These are phyloP conservation scores for Ceratosolen solmsi DNA, from an alignment of 1,140 invertebrate genomes.

Conservation along the genomic window DNA sequence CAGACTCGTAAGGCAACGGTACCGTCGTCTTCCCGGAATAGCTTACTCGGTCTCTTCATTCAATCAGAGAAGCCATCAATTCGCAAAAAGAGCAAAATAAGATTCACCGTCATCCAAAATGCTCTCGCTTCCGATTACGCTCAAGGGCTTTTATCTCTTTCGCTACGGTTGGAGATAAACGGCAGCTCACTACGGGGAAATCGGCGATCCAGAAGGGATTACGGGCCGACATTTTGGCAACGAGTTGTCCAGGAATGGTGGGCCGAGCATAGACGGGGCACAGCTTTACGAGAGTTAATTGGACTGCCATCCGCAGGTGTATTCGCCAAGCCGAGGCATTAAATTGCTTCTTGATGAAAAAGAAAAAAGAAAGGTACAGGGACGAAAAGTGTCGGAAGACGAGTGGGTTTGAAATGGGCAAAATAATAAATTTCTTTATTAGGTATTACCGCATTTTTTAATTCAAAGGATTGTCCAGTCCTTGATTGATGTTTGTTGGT, in stretches of 20 bases:
- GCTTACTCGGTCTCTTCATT: background rate
- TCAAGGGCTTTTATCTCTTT: conserved; percentile 27
- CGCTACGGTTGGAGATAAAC: conserved; percentile 10
- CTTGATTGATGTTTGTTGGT: too few species aligned
- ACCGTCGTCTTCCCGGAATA: background rate
- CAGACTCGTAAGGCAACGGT: too few species aligned
- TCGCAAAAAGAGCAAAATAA: background rate
- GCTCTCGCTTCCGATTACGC: conserved; percentile 16
- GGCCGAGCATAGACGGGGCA: background rate
- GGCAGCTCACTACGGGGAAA: conserved; percentile 28
- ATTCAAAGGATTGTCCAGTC: too few species aligned
- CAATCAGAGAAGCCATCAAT: background rate
- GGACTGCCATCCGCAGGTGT: conserved; percentile 49
- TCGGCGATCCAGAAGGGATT: conserved; percentile 41
- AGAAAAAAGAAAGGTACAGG: background rate
- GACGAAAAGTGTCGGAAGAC: background rate
- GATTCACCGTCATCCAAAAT: background rate
- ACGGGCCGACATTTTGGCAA: conserved; percentile 40
- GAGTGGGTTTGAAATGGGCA: too few species aligned
- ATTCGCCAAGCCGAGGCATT: conserved; percentile 38
- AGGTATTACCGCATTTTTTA: too few species aligned
- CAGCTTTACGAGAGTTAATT: conserved; percentile 45
- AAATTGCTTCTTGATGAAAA: conserved; percentile 1
- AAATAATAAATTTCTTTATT: too few species aligned
- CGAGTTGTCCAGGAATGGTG: background rate